phyloP scores from a whole-genome alignment of 2,113 vertebrate genomes.

The Neomonachus schauinslandi region DNA sequence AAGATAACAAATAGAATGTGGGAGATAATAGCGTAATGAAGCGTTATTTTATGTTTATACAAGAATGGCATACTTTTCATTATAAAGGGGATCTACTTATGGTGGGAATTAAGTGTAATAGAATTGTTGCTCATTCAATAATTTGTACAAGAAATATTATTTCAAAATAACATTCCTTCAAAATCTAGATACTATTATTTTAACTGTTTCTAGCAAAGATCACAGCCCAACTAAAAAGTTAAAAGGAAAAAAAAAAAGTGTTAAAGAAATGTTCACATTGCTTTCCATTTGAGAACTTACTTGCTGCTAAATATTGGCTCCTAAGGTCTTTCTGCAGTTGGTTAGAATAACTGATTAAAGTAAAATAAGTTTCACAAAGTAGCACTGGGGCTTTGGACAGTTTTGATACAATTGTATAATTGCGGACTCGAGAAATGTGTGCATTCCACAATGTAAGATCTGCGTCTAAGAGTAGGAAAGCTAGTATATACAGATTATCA shows the following conservation, averaged over 20 bases:
- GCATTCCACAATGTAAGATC: neutral
- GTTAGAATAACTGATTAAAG: neutral
- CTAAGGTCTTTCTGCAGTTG: neutral
- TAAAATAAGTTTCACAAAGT: neutral
- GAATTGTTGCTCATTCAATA: neutral
- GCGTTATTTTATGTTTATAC: neutral
- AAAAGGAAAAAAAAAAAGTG: neutral
- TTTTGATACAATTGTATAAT: neutral
- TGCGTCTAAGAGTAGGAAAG: neutral
- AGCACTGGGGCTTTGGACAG: neutral
- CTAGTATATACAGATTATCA: neutral
- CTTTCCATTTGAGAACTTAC: neutral
- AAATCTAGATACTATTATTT: neutral
- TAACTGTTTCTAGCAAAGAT: neutral
- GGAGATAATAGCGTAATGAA: neutral
- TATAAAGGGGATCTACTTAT: neutral
- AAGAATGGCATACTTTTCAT: neutral
- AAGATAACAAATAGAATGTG: neutral
- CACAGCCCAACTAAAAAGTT: neutral
- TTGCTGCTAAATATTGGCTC: conserved; percentile 13
- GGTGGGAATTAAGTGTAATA: neutral
- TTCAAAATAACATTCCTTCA: neutral
- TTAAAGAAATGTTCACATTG: neutral
- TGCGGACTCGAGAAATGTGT: neutral
- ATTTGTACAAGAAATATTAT: neutral